Evolutionary conservation across 1,140 invertebrate genomes (phyloP).

Genomic region (Gryon sp.): DNA sequence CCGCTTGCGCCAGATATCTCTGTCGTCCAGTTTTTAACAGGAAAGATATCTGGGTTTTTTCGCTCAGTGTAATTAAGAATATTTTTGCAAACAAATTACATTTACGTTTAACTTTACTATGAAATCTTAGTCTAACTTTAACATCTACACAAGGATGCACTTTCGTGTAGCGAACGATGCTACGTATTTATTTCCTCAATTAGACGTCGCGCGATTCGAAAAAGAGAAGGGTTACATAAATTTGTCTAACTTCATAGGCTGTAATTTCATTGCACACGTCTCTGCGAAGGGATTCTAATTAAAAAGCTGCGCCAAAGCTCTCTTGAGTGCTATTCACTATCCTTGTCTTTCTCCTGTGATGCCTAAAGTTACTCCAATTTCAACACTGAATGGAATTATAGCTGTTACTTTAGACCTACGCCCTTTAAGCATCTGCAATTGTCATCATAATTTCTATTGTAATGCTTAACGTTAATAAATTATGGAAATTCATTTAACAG

Average conservation of each 20-base stretch:
- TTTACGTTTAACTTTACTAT: neutral
- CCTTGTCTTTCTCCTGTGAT: conserved; percentile 24
- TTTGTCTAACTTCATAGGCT: conserved; percentile 63
- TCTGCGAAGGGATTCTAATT: conserved; percentile 66
- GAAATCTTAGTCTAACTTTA: neutral
- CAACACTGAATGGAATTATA: conserved; percentile 56
- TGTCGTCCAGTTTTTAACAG: too few relatives aligned
- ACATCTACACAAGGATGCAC: conserved; percentile 15
- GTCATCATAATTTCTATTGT: conserved; percentile 49
- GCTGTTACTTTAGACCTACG: conserved; percentile 50
- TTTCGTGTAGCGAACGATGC: conserved; percentile 12
- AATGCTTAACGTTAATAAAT: conserved; percentile 33
- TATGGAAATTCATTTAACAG: conserved; percentile 35
- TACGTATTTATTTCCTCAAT: conserved; percentile 57
- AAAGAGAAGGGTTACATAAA: conserved; percentile 60
- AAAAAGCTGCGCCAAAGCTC: conserved; percentile 63
- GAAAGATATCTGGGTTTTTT: too few relatives aligned
- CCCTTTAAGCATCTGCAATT: conserved; percentile 51
- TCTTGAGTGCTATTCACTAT: conserved; percentile 45
- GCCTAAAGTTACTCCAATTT: conserved; percentile 59
- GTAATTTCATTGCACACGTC: conserved; percentile 63
- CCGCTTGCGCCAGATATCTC: too few relatives aligned
- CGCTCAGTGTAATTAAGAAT: too few relatives aligned
- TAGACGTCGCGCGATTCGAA: conserved; percentile 35
- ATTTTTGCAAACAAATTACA: neutral